Base-by-base conservation (phyloP, 2,888 invertebrate genomes). In the Plebejus argus region DNA sequence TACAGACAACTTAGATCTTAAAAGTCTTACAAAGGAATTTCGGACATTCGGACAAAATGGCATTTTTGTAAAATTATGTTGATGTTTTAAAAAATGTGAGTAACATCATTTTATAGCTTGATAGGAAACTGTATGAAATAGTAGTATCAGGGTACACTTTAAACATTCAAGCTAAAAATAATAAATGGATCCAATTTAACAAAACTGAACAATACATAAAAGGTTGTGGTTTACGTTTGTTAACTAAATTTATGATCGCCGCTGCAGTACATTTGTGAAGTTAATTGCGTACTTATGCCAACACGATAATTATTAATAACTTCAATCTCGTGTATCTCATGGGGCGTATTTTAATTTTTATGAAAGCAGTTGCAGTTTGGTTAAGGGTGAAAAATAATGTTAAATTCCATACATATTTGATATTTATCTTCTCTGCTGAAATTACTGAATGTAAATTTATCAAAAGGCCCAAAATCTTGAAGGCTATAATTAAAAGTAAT, bases 231-330 rank as follows among this genome's bases (percentile, higher is more conserved):
- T 71, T 39, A n/a, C 10, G 39, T 71, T 71, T 39, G 71, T 39
- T 71, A 71, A 71, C 71, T 71, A 39, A 39, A 71, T 71, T 71
- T 71, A 71, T 39, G 71, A 39, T 71, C 8, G n/a, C 18, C 66
- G 35, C 71, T 39, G 71, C 39, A 71, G 35, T 71, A 71, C 71
- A 71, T 71, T 70, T 71, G 39, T 71, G 39, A 71, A 39, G 71
- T 71, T 71, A 39, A 71, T 71, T 71, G 71, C 71, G 39, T 71
- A 66, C 66, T 66, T 66, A 71, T 39, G 71, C 71, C 71, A 71
- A 71, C 71, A 71, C 39, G n/a, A 10, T 71, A n/a, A 71, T 71
- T 20, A 71, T 71, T 39, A 71, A 39, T 71, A 33, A 28, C 28
- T 66, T 12, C 66, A 33, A 7, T 66, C 23, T 66, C 15, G 6